Percentiles rank a stretch among this genome's conserved stretches.
phyloP scores from a whole-genome alignment of 2,797 vertebrate genomes.

The Syngnathus acus region DNA sequence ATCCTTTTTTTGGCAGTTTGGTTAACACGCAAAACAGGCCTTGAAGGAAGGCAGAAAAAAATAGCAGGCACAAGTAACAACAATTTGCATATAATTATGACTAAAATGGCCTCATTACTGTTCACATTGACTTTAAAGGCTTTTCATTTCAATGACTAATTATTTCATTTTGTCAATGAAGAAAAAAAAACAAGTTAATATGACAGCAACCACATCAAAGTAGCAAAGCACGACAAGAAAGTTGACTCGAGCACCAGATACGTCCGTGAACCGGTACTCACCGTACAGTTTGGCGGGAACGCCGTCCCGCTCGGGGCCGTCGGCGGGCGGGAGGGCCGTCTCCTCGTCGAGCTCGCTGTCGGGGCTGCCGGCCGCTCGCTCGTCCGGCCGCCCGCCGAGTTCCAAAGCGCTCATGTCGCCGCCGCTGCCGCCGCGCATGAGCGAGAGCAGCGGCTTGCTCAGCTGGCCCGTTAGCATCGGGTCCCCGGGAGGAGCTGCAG shows the following conservation, averaged over 20 bases:
- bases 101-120: not conserved
- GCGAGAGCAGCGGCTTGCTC: constrained; percentile 96
- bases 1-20: not conserved
- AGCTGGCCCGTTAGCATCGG: constrained; percentile 99
- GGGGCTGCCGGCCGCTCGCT: constrained; percentile 83
- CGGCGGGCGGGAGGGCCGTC: constrained; percentile 85
- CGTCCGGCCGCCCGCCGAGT: constrained; percentile 82
- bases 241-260: constrained; percentile 1
- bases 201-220: not conserved
- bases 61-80: not conserved
- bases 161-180: not conserved
- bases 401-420: constrained; percentile 94
- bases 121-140: not conserved
- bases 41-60: not conserved
- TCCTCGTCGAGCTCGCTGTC: constrained; percentile 92
- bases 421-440: constrained; percentile 60
- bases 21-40: not conserved
- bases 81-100: not conserved
- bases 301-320: constrained; percentile 87
- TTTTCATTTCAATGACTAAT: not conserved
- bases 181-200: too few species aligned
- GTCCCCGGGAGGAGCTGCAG: constrained; percentile 77
- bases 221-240: not conserved
- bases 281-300: constrained; percentile 94
- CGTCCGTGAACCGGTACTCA: constrained; percentile 67